Evolutionary conservation across 2,888 invertebrate species (phyloP).

Genomic region (Trimorus sp.): DNA sequence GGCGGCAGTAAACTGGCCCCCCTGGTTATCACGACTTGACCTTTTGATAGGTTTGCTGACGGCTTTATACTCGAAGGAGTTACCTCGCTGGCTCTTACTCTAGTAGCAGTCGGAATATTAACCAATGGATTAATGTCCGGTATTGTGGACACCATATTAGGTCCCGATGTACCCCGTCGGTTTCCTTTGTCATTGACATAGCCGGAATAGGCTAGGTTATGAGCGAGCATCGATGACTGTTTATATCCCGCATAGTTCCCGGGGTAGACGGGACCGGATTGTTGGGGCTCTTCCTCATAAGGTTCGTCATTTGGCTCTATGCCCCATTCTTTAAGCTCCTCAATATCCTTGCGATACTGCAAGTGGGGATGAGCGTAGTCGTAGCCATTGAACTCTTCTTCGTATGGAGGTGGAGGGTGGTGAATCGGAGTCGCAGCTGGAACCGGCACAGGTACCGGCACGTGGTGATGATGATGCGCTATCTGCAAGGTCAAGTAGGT

Average conservation of each 20-base stretch:
- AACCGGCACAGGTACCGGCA: constrained; percentile 81
- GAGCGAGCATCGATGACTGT: constrained; percentile 67
- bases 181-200: constrained; percentile 74
- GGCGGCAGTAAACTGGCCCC: background rate
- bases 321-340: constrained; percentile 80
- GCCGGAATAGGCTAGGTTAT: constrained; percentile 77
- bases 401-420: constrained; percentile 73
- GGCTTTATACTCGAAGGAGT: constrained; percentile 41
- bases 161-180: constrained; percentile 65
- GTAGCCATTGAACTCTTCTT: constrained; percentile 77
- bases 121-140: too few relatives aligned
- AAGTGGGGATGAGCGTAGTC: constrained; percentile 79
- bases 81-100: constrained; percentile 39
- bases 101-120: background rate
- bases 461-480: constrained; percentile 89
- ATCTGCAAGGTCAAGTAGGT: constrained; percentile 82
- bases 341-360: constrained; percentile 79
- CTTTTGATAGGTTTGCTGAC: constrained; percentile 35
- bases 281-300: constrained; percentile 69
- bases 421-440: constrained; percentile 74
- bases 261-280: constrained; percentile 62
- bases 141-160: too few relatives aligned
- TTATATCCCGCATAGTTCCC: constrained; percentile 71
- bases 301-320: constrained; percentile 76
- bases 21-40: constrained; percentile 14